phyloP scores from a whole-genome alignment of 2,113 vertebrate genomes.

The Xenus cinereus region DNA sequence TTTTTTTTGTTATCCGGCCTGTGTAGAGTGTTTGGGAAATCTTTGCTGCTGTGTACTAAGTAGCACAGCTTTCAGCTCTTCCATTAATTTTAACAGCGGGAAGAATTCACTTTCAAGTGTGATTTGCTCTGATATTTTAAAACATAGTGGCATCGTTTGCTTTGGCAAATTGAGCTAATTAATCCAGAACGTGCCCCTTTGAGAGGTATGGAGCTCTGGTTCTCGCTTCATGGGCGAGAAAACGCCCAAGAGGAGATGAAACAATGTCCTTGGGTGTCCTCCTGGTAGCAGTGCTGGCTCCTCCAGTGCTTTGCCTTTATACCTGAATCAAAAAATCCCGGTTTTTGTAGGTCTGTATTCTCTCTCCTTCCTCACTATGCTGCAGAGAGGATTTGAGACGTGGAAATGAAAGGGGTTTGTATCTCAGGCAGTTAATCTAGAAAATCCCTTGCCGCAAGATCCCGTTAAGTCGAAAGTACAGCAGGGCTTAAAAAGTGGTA shows the following conservation, averaged over 20 bases:
- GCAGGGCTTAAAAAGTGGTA: neutral
- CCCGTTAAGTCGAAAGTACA: neutral
- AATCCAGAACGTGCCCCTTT: neutral
- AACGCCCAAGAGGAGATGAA: neutral
- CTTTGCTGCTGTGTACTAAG: neutral
- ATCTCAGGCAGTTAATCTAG: neutral
- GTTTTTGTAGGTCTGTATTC: neutral
- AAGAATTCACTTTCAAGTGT: constrained; percentile 11
- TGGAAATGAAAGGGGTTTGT: neutral
- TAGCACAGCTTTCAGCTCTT: neutral
- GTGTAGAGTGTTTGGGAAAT: neutral
- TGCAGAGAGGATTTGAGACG: neutral
- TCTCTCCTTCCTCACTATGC: neutral
- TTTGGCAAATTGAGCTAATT: neutral
- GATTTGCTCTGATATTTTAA: neutral
- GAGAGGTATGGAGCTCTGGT: neutral
- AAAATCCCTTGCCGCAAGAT: neutral
- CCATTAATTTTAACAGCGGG: neutral
- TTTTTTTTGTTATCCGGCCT: neutral
- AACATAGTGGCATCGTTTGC: neutral
- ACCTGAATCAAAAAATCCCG: neutral
- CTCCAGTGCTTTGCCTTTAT: neutral
- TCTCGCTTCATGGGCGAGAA: neutral
- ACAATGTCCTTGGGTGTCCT: neutral
- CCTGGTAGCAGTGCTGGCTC: neutral